Base-by-base conservation (phyloP, 2,797 vertebrate genomes). In the Sebastes trivittatus region DNA sequence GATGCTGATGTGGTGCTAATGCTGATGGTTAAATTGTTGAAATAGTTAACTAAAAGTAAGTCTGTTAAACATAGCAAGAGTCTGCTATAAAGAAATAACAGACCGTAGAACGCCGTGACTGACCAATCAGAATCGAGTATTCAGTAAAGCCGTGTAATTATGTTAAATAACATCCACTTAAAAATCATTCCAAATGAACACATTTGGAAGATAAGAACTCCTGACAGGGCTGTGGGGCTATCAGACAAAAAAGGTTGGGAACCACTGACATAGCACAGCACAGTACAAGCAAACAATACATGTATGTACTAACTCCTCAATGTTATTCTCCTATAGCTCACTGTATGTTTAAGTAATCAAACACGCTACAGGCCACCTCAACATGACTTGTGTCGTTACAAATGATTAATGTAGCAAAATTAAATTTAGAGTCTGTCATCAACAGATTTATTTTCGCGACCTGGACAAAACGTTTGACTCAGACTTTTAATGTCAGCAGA, bases 381-480 rank as follows among this genome's bases (percentile, higher is more conserved):
- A 32, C 27, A 23, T 30, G 60, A 59, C 58, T n/a, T 25, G 30
- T 65, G 63, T 42, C 42, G 8, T 80, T 64, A 56, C 13, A 22
- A 69, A 58, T 78, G 59, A 75, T 79, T 64, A 29, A 82, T 64
- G 68, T 13, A 23, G 49, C 13, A 8, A 73, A 68, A 81, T 83
- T 83, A 7, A 54, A 81, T 71, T 77, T 46, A 65, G 27, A 73
- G 55, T 60, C 72, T 77, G 76, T 71, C 78, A 72, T 68, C 7
- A 67, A 52, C 14, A 16, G 68, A 87, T 86, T 88, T 87, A 74
- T 85, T 75, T 68, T 70, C 59, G 11, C 32, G 38, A 80, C 81
- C 71, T 80, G 83, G 61, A 82, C 77, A 49, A 87, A 82, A 77
- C 69, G 36, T 78, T 82, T 46, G 56, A 66, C 29, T 77, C 66